Evolutionary conservation across 2,797 vertebrate genomes (phyloP).

Genomic region (Babyrousa celebensis): DNA sequence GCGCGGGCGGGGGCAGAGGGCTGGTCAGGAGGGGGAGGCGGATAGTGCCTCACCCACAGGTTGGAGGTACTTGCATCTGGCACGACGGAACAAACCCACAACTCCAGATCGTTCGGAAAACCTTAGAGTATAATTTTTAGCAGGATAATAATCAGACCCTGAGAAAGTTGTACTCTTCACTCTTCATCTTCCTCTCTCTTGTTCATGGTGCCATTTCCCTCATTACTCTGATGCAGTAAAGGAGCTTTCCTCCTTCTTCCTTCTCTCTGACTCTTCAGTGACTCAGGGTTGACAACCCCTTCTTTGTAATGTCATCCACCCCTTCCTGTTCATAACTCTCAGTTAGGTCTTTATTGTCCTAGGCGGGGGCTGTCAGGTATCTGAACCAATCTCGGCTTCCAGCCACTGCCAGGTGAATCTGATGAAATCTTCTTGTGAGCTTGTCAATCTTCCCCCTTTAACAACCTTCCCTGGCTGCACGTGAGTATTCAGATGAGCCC

Average conservation of each 20-base stretch:
- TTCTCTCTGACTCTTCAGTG: not conserved
- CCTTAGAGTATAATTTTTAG: not conserved
- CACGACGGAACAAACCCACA: not conserved
- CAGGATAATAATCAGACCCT: not conserved
- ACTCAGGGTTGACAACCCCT: not conserved
- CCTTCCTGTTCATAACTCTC: not conserved
- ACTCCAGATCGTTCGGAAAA: not conserved
- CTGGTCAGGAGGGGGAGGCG: not conserved
- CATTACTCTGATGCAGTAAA: not conserved
- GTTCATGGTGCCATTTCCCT: not conserved
- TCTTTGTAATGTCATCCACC: not conserved
- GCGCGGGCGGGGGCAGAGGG: not conserved
- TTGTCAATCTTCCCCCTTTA: not conserved
- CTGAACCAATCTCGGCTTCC: not conserved
- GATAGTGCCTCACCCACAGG: not conserved
- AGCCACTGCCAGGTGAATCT: not conserved
- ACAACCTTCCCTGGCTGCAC: not conserved
- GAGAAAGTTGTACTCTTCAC: not conserved
- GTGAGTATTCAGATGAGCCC: not conserved
- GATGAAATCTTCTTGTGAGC: not conserved
- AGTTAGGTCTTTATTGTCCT: not conserved
- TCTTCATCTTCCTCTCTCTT: not conserved
- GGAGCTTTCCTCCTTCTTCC: not conserved
- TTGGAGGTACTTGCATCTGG: constrained; percentile 11
- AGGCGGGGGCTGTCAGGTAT: not conserved